phyloP scores from a whole-genome alignment of 2,888 invertebrate genomes.

The Steromphala cineraria region DNA sequence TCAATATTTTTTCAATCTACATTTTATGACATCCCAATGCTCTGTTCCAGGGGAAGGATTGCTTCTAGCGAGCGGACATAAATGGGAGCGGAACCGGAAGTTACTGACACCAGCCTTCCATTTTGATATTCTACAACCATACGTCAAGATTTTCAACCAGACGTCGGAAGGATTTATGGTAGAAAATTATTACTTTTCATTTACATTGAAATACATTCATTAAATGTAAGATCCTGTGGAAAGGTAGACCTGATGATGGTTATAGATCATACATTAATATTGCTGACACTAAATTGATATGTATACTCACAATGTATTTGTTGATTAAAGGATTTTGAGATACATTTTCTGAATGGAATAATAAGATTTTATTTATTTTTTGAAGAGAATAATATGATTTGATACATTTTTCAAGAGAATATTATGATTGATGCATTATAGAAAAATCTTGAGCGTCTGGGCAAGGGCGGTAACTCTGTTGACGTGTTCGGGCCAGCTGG shows the following conservation, averaged over 20 bases:
- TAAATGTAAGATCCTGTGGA: too few relatives aligned
- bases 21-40: neutral
- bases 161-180: constrained; percentile 43
- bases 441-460: constrained; percentile 33
- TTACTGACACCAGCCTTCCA: constrained; percentile 51
- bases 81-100: constrained; percentile 47
- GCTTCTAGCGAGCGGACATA: constrained; percentile 37
- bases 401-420: too few relatives aligned
- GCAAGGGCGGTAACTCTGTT: constrained; percentile 15
- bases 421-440: neutral
- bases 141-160: constrained; percentile 42
- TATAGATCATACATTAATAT: too few relatives aligned
- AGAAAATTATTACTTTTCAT: neutral
- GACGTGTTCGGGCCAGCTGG: constrained; percentile 30
- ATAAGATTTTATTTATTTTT: too few relatives aligned
- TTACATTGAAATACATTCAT: too few relatives aligned
- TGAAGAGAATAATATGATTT: too few relatives aligned
- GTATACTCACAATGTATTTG: too few relatives aligned
- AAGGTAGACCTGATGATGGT: too few relatives aligned
- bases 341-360: too few relatives aligned
- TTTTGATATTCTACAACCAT: constrained; percentile 45
- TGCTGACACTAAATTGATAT: too few relatives aligned
- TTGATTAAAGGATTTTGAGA: too few relatives aligned
- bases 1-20: too few relatives aligned
- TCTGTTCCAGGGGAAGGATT: constrained; percentile 42